phyloP scores from a whole-genome alignment of 2,113 vertebrate species.

The Recurvirostra avosetta region DNA sequence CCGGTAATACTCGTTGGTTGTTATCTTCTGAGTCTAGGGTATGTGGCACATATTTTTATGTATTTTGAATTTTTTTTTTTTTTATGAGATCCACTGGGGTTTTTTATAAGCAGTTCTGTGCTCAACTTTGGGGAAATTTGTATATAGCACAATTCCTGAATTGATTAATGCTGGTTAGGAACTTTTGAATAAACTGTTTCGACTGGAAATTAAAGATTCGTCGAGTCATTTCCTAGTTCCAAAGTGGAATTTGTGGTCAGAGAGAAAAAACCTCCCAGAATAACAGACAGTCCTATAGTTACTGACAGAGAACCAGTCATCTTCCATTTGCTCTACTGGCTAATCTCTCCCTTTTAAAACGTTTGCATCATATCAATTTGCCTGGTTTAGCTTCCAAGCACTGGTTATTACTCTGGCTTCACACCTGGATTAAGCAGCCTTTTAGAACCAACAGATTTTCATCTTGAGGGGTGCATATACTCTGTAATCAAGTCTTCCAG shows the following conservation, averaged over 20 bases:
- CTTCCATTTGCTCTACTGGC: background rate
- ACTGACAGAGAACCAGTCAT: background rate
- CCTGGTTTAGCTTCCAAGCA: background rate
- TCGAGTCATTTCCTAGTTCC: background rate
- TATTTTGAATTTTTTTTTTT: background rate
- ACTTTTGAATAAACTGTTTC: background rate
- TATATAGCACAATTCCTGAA: background rate
- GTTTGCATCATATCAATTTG: background rate
- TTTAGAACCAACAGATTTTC: background rate
- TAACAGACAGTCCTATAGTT: background rate
- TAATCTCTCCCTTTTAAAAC: background rate
- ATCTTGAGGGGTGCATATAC: background rate
- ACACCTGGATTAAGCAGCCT: background rate
- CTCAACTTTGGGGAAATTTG: background rate
- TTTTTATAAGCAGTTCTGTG: background rate
- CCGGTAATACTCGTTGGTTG: background rate
- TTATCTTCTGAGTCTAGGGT: background rate
- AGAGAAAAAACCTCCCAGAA: background rate
- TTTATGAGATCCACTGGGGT: rapidly evolving
- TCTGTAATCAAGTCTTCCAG: background rate
- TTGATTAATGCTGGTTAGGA: background rate
- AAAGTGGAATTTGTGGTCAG: background rate
- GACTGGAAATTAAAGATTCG: background rate
- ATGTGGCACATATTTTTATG: background rate
- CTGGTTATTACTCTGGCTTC: background rate